Evolutionary conservation across 2,888 invertebrate genomes (phyloP), one percentile per base, ranked within the genome.

Genomic region (Callinectes sapidus): DNA sequence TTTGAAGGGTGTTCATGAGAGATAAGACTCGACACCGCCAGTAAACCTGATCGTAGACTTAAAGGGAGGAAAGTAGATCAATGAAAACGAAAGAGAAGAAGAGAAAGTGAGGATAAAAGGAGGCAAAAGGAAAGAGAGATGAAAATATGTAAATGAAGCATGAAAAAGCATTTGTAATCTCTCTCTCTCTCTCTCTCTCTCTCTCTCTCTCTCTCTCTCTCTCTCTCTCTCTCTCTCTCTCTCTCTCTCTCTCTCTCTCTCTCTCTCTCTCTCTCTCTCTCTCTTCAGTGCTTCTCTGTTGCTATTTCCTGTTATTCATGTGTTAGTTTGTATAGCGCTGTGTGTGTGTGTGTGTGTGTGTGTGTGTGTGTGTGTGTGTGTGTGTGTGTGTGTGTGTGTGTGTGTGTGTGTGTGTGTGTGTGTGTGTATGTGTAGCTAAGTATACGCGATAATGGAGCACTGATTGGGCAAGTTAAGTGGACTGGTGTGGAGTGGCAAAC

Each of bases 111-210:
- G 6, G 6, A 42, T 42, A 42, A 42, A 6, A 6, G 42, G 6
- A 6, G 6, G 42, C 2, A 42, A 48, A 48, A 10, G 48, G 8
- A 8, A 10, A 48, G 48, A 48, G 23, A 61, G 61, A 23, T 77
- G 71, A n/a, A 8, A n/a, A 10, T 77, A n/a, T 77, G 71, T 77
- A n/a, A 39, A 39, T 39, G 39, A 39, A 39, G 2, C 39, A 39
- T 39, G 39, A 39, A 39, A 39, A 39, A 39, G 23, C 23, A 18
- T 71, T 23, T n/a, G 23, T 71, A 18, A 18, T 71, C 71, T 71
- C 71, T 71, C 71, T 71, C 71, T 71, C 71, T 71, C 71, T 71
- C 71, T 71, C 71, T 71, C 71, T 71, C 71, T 71, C 71, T 71
- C 71, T 71, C 71, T 71, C 71, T 71, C 71, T 71, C 71, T 71